Evolutionary conservation across 2,888 invertebrate genomes (phyloP), one percentile per base, ranked within the genome.

Genomic region (Dryococelus australis): DNA sequence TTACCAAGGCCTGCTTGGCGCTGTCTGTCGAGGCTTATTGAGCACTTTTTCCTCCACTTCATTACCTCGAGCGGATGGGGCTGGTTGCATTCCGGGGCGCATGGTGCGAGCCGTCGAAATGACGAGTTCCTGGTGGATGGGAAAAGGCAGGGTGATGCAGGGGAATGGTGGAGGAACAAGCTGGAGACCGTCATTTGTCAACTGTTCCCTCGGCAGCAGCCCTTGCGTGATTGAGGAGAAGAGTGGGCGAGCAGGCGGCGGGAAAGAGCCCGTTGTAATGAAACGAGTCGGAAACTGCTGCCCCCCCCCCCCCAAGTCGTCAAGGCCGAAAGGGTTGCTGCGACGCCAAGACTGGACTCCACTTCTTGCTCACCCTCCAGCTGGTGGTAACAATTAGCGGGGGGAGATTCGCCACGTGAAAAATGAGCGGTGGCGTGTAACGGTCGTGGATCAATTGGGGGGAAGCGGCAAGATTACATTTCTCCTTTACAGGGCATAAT

Each of bases 101-200:
- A 27, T 35, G 35, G 83, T 43, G 83, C 28, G 20, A 24, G 83
- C 83, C 43, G 28, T 28, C 43, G 43, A 83, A 83, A 83, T 35
- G 83, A 65, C 65, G 65, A 65, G 65, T n/a, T 65, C 24, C 24
- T 65, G 24, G 65, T 20, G 83, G 83, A 13, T 83, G 12, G 80
- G 80, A 10, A 16, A 80, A 80, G 80, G 35, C 47, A 47, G 0
- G 12, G 24, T 8, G 83, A 0, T 5, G 20, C 10, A 83, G 83
- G 83, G 28, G 24, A 35, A 35, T 35, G 9, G 28, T 8, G 43
- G 35, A 24, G 24, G 83, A 83, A 35, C 83, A 83, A 83, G 83
- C 83, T 83, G 83, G 83, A 28, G 83, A 83, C 35, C 83, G 83
- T 83, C 83, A 83, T 83, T 83, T 83, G 83, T 83, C 83, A 83